Base-by-base conservation (phyloP, 1,140 invertebrate species). In the Ostrea denselamellosa region DNA sequence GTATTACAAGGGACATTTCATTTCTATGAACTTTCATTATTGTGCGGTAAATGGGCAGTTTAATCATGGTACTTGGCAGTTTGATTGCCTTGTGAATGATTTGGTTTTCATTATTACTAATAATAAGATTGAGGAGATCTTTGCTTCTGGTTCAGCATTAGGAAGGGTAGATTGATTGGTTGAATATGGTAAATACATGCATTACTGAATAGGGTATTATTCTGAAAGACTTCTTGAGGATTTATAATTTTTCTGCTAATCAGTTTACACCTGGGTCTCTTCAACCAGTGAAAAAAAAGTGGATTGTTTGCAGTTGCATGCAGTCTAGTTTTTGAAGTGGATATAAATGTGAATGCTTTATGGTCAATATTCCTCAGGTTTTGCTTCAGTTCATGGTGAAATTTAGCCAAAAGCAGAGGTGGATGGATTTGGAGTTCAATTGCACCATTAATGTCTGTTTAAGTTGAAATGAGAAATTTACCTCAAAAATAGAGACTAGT, bases 221-320 rank as follows among this genome's bases (percentile, higher is more conserved):
- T 7, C 5, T 44, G 14, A 77, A 62, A 19, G 12, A n/a, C 58
- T n/a, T 19, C 14, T 17, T 0, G 22, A 28, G 8, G 68, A 25
- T 28, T 77, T 77, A 12, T 77, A 34, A 77, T 77, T 9, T n/a
- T 25, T 77, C 12, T 77, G 25, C 68, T 77, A 77, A 77, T 77
- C 68, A 28, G 25, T 77, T 77, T 34, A 77, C 4, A 77, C 2
- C 10, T 8, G 0, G 22, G 68, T 34, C 28, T 77, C 68, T 77
- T 77, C 68, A 77, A 77, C 12, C 5, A 5, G n/a, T 17, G 2
- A 19, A 62, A 44, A 62, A 14, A 19, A 62, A 62, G 14, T 62
- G 56, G 56, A 62, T 62, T 62, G n/a, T 62, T 62, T 14, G n/a
- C 56, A 62, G 19, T 44, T 44, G 34, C 34, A 44, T 44, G 34